Conservation (phyloP, 1,140 invertebrate species). For the Phortica variegata region DNA sequence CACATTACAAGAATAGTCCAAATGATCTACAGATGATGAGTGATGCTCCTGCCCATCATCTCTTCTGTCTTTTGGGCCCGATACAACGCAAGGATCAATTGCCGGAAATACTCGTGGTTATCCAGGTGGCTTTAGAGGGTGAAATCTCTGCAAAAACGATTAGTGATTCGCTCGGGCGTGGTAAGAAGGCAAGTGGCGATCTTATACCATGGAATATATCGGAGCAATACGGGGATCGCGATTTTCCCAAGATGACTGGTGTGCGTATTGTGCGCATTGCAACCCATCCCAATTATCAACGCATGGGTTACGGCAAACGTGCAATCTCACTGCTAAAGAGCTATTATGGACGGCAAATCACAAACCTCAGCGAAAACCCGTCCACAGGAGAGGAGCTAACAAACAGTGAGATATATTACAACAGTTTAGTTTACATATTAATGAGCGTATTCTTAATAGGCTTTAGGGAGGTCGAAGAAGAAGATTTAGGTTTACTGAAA, state of each 20-base stretch:
- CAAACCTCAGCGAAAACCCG: conserved; percentile 66
- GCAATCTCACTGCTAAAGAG: conserved; percentile 81
- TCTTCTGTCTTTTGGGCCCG: conserved; percentile 94
- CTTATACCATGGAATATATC: conserved; percentile 97
- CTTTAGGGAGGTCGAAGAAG: conserved; percentile 61
- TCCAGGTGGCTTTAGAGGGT: conserved; percentile 96
- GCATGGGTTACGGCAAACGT: conserved; percentile 93
- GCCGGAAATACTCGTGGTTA: conserved; percentile 88
- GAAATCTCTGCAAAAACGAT: conserved; percentile 81
- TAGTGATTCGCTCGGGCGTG: conserved; percentile 74
- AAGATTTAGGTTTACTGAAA: conserved; percentile 63
- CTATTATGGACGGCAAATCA: conserved; percentile 87
- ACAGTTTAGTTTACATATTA: not conserved
- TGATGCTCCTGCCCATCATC: conserved; percentile 96
- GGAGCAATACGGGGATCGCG: conserved; percentile 92
- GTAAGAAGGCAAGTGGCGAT: conserved; percentile 91
- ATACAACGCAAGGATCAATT: conserved; percentile 69
- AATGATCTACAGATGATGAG: conserved; percentile 99
- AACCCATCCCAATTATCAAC: conserved; percentile 96
- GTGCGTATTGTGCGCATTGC: conserved; percentile 93
- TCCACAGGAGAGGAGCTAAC: conserved; percentile 54
- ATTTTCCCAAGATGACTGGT: conserved; percentile 89
- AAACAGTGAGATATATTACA: conserved; percentile 31
- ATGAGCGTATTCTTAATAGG: conserved; percentile 33
- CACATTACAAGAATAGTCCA: conserved; percentile 99